phyloP scores from a whole-genome alignment of 2,113 vertebrate species.

The Limanda limanda region DNA sequence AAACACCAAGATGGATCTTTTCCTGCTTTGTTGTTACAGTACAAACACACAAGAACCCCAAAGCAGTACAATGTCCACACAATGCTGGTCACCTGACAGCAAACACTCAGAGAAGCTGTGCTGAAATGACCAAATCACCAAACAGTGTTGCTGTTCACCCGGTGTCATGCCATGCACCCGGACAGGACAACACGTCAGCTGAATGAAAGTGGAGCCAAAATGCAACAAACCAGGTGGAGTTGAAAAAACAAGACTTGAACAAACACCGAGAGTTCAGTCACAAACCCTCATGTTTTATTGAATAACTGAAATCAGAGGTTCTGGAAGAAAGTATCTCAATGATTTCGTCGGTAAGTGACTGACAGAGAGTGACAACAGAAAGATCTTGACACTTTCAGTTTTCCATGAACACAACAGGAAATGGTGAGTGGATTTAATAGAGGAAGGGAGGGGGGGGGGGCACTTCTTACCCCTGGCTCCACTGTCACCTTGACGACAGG shows the following conservation, averaged over 20 bases:
- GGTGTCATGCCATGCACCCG: slow-evolving; percentile 61
- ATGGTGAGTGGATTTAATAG: slow-evolving; percentile 38
- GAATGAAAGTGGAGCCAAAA: slow-evolving; percentile 37
- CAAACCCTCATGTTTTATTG: slow-evolving; percentile 22
- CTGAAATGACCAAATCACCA: slow-evolving; percentile 26
- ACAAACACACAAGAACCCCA: slow-evolving; percentile 1
- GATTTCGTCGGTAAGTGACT: slow-evolving; percentile 19
- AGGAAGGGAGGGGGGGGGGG: slow-evolving; percentile 43
- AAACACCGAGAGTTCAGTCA: slow-evolving; percentile 47
- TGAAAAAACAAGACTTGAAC: slow-evolving; percentile 36
- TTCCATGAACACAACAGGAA: slow-evolving; percentile 37
- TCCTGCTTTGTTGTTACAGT: neutral
- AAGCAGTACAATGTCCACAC: neutral
- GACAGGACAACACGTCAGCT: slow-evolving; percentile 36
- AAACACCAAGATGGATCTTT: slow-evolving; percentile 18
- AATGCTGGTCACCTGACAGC: neutral
- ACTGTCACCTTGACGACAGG: slow-evolving; percentile 81
- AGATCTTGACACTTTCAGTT: slow-evolving; percentile 46
- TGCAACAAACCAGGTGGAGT: slow-evolving; percentile 42
- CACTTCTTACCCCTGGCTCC: slow-evolving; percentile 78
- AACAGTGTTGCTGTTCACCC: neutral
- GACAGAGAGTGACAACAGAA: slow-evolving; percentile 43
- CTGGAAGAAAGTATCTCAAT: slow-evolving; percentile 27
- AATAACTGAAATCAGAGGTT: slow-evolving; percentile 18
- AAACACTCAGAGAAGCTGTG: slow-evolving; percentile 13